Evolutionary conservation across 2,113 vertebrate genomes (phyloP).

Genomic region (Malurus alboscapulatus): DNA sequence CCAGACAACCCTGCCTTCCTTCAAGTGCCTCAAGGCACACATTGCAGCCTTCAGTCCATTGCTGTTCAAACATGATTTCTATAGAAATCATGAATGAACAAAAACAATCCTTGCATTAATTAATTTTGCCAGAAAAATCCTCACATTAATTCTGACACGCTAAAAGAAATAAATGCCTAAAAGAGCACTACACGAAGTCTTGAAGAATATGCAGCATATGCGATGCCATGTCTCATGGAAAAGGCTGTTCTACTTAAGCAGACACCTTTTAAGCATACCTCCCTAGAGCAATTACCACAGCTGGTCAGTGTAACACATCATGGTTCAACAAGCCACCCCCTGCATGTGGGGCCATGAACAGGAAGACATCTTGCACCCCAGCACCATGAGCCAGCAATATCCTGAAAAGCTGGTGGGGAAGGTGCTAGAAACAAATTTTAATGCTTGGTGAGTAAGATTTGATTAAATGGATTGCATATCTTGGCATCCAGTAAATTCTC

Average conservation of each 20-base stretch:
- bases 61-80: not conserved
- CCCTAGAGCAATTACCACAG: not conserved
- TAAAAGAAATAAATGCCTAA: not conserved
- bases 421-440: not conserved
- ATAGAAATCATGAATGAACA: not conserved
- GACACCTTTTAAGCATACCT: not conserved
- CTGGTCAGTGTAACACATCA: not conserved
- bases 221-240: not conserved
- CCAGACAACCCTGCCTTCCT: not conserved
- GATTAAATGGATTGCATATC: not conserved
- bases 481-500: not conserved
- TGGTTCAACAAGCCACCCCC: not conserved
- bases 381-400: accelerated
- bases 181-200: not conserved
- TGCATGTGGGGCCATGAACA: accelerated
- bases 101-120: no score
- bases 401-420: not conserved
- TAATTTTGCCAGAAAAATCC: not conserved
- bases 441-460: not conserved
- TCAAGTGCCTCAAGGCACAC: not conserved
- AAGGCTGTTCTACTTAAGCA: not conserved
- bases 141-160: not conserved
- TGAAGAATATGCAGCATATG: not conserved
- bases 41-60: not conserved
- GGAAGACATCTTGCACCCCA: not conserved